Conservation (phyloP, 2,113 vertebrate genomes). For the Corvus moneduloides region DNA sequence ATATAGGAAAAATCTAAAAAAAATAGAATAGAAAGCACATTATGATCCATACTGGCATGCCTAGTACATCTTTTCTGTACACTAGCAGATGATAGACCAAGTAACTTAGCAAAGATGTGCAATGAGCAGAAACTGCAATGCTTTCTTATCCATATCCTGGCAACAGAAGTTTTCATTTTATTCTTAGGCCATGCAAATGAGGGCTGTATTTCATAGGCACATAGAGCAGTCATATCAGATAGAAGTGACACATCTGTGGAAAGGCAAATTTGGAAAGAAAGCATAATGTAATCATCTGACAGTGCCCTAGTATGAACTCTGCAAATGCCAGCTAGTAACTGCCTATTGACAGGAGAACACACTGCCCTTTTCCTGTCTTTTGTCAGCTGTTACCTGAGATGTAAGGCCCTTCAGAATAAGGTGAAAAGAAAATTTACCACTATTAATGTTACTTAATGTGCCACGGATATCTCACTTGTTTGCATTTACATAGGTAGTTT, state of each 20-base stretch:
- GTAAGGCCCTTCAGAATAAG: neutral
- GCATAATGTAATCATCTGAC: neutral
- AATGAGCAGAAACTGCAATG: neutral
- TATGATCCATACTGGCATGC: no score
- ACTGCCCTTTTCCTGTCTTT: neutral
- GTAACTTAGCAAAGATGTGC: neutral
- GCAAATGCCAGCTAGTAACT: neutral
- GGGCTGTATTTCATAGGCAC: neutral
- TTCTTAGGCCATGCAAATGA: neutral
- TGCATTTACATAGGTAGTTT: neutral
- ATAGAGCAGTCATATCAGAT: neutral
- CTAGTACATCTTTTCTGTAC: neutral
- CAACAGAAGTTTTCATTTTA: neutral
- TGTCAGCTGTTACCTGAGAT: neutral
- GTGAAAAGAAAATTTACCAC: neutral
- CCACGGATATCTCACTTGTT: neutral
- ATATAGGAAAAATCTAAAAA: neutral
- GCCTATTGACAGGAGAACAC: neutral
- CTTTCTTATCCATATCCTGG: neutral
- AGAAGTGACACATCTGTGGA: neutral
- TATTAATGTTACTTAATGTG: neutral
- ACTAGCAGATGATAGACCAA: rapidly evolving
- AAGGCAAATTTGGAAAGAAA: neutral
- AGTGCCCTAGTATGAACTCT: neutral
- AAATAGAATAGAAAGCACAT: neutral